Conservation (phyloP, 2,113 vertebrate species). For the Campylomormyrus numenius region DNA sequence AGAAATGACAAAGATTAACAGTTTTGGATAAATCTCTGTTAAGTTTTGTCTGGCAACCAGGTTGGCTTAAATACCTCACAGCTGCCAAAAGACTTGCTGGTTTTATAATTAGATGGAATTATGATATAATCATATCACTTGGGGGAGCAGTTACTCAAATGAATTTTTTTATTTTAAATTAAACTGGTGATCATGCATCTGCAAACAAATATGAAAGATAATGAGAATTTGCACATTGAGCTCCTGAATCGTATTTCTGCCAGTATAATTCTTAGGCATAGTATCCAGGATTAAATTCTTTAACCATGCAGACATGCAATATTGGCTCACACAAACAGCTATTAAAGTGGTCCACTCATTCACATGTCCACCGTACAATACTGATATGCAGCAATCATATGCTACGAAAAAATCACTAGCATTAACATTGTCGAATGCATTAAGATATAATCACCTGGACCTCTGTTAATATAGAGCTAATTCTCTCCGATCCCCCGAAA, state of each 20-base stretch:
- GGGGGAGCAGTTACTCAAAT: background rate
- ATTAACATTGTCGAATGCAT: background rate
- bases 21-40: background rate
- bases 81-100: background rate
- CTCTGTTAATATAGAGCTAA: background rate
- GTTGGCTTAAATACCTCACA: background rate
- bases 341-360: background rate
- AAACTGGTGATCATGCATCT: background rate
- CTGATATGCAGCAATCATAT: background rate
- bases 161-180: background rate
- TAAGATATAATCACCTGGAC: background rate
- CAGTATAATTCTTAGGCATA: background rate
- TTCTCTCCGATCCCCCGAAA: background rate
- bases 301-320: background rate
- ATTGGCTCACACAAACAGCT: background rate
- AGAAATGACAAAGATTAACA: background rate
- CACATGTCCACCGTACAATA: background rate
- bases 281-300: background rate
- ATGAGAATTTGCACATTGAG: background rate
- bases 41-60: background rate
- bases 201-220: background rate
- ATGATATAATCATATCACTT: background rate
- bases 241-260: background rate
- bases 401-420: background rate
- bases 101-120: constrained; percentile 6